Conservation (phyloP, 2,113 vertebrate genomes). For the Eulemur rufifrons region DNA sequence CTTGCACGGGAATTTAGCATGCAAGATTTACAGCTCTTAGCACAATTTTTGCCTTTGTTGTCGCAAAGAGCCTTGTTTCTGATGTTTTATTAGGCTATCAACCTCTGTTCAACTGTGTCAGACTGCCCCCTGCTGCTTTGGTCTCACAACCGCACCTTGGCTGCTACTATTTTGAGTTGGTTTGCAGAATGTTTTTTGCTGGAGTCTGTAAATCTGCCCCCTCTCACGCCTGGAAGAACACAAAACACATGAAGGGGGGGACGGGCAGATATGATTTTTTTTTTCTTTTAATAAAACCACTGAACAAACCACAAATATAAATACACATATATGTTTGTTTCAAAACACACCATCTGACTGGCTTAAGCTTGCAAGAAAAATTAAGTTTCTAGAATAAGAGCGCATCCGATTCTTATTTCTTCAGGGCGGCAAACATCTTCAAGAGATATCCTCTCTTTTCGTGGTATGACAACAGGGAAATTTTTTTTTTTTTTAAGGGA, state of each 20-base stretch:
- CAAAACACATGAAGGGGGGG: background rate
- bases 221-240: background rate
- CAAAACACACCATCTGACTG: slow-evolving; percentile 48
- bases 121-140: slow-evolving; percentile 84
- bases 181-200: background rate
- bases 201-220: background rate
- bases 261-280: background rate
- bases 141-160: background rate
- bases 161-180: background rate
- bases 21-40: slow-evolving; percentile 64
- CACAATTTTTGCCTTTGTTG: slow-evolving; percentile 81
- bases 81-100: background rate
- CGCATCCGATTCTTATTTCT: background rate
- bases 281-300: slow-evolving; percentile 59
- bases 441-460: slow-evolving; percentile 70
- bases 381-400: slow-evolving; percentile 65
- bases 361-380: slow-evolving; percentile 57
- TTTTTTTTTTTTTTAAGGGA: slow-evolving; percentile 34
- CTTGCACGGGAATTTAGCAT: slow-evolving; percentile 65
- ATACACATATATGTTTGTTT: slow-evolving; percentile 25
- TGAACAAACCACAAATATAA: slow-evolving; percentile 1
- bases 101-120: slow-evolving; percentile 74
- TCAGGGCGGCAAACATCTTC: slow-evolving; percentile 56
- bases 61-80: slow-evolving; percentile 65
- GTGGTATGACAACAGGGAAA: slow-evolving; percentile 10